phyloP scores from a whole-genome alignment of 2,888 invertebrate species.

The Megalurothrips usitatus region DNA sequence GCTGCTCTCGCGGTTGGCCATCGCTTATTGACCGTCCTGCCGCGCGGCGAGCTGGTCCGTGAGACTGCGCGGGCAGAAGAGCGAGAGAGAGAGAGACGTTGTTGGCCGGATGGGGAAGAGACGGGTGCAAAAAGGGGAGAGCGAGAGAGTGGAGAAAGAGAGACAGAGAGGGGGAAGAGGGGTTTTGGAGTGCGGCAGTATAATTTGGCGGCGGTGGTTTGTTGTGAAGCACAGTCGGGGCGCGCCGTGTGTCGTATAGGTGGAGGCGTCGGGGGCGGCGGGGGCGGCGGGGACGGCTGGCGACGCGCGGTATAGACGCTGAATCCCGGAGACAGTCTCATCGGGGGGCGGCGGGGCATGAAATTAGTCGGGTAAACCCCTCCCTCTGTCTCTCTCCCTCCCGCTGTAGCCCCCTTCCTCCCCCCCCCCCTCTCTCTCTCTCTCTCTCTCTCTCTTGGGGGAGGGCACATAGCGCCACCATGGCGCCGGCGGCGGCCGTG shows the following conservation, averaged over 20 bases:
- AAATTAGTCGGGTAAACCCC: slow-evolving; percentile 15
- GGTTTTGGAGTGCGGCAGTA: no score
- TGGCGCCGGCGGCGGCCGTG: background rate
- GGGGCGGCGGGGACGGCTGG: background rate
- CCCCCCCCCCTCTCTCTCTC: background rate
- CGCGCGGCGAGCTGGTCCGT: no score
- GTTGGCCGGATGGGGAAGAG: no score
- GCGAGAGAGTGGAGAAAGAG: no score
- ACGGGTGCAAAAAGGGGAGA: no score
- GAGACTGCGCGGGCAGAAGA: no score
- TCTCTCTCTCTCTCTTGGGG: background rate
- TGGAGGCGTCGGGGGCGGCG: background rate
- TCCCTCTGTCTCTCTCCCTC: background rate
- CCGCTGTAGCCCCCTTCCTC: background rate
- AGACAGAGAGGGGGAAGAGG: no score
- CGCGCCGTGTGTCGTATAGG: background rate
- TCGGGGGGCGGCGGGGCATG: slow-evolving; percentile 20
- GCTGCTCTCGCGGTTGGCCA: no score
- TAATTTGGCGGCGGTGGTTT: no score
- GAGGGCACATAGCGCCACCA: background rate
- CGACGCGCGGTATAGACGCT: slow-evolving; percentile 4
- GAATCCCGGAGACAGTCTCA: slow-evolving; percentile 19
- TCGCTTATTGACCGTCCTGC: no score
- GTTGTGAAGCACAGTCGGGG: no score
- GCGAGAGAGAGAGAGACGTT: no score